These are phyloP conservation scores for Otolemur crassicaudatus DNA, from an alignment of 2,797 vertebrate genomes.

Conservation along the genomic window DNA sequence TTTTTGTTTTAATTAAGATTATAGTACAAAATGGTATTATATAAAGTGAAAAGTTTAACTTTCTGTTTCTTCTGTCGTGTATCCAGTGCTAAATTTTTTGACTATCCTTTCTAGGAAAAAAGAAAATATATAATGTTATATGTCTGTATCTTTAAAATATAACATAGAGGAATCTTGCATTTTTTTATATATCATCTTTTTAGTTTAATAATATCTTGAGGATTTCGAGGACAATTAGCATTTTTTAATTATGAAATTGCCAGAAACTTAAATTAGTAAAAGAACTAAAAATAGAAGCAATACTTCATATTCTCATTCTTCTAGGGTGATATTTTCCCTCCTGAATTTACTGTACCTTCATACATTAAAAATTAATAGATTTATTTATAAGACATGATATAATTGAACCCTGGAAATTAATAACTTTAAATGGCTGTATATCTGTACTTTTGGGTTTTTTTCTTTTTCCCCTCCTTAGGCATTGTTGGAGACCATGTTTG, in stretches of 20 bases:
- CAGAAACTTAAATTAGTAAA: constrained; percentile 50
- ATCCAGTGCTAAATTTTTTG: background rate
- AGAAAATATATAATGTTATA: background rate
- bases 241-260: constrained; percentile 41
- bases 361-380: background rate
- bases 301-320: constrained; percentile 22
- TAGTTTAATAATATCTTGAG: constrained; percentile 3
- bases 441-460: constrained; percentile 52
- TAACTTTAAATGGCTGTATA: constrained; percentile 39
- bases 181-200: background rate
- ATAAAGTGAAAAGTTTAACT: constrained; percentile 44
- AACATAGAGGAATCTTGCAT: background rate
- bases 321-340: background rate
- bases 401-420: constrained; percentile 19
- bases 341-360: background rate
- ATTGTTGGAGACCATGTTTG: constrained; percentile 96
- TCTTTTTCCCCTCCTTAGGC: constrained; percentile 89
- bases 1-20: constrained; percentile 39
- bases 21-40: background rate
- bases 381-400: constrained; percentile 7
- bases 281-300: constrained; percentile 7
- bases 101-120: background rate
- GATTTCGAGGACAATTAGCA: constrained; percentile 38
- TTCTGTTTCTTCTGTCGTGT: background rate
- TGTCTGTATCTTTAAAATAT: background rate